These are phyloP conservation scores for Babylonia areolata DNA, from an alignment of 1,140 invertebrate genomes.

Conservation along the genomic window DNA sequence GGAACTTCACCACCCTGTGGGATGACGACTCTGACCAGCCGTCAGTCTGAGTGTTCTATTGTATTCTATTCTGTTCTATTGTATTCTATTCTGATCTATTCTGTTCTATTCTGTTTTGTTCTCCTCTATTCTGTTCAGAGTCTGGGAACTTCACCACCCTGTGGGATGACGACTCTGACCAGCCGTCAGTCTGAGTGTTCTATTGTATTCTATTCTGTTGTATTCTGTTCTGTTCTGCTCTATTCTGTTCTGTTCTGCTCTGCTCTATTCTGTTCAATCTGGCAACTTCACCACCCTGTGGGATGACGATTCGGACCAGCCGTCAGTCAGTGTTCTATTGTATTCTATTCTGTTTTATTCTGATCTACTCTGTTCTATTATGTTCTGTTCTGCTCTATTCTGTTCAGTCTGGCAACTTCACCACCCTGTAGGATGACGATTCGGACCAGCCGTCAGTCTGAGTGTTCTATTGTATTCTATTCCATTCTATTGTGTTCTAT, in stretches of 20 bases:
- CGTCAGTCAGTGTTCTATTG: too few species aligned
- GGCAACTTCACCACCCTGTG: too few species aligned
- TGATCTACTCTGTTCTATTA: too few species aligned
- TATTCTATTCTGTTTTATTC: too few species aligned
- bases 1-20: constrained; percentile 36
- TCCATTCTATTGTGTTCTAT: too few species aligned
- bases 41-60: not conserved
- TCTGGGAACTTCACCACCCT: constrained; percentile 32
- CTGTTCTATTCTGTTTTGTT: not conserved
- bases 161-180: constrained; percentile 1
- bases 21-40: not conserved
- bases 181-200: constrained; percentile 3
- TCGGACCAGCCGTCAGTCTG: constrained; percentile 18
- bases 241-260: too few species aligned
- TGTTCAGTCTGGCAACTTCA: constrained; percentile 25
- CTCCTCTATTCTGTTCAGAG: not conserved
- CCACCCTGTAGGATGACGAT: constrained; percentile 15
- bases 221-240: not conserved
- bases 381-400: not conserved
- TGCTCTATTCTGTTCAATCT: too few species aligned
- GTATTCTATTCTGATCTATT: too few species aligned
- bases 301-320: too few species aligned
- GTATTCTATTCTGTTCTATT: too few species aligned
- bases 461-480: not conserved
- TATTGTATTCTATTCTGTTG: not conserved